Conservation (phyloP, 2,888 invertebrate species). For the Periphyllus acericola region DNA sequence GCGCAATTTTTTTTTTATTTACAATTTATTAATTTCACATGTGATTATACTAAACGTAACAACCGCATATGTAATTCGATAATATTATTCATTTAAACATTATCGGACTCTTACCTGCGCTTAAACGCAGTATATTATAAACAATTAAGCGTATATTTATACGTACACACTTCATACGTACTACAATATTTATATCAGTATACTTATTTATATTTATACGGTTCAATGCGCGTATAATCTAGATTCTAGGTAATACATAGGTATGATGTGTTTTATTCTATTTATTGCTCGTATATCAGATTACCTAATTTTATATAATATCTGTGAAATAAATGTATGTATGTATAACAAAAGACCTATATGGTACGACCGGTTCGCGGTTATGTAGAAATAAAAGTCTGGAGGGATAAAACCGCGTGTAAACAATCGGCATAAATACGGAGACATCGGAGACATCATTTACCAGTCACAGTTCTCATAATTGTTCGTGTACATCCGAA, state of each 20-base stretch:
- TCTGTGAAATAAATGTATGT: slow-evolving; percentile 11
- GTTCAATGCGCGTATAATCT: neutral
- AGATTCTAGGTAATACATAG: no score
- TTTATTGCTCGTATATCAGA: slow-evolving; percentile 13
- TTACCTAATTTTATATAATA: slow-evolving; percentile 32
- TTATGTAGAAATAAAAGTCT: slow-evolving; percentile 28
- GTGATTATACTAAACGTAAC: no score
- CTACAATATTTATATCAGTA: no score
- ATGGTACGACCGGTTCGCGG: slow-evolving; percentile 31
- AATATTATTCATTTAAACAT: no score
- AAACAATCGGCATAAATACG: slow-evolving; percentile 35
- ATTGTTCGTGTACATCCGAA: neutral
- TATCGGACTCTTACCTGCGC: no score
- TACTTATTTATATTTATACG: neutral
- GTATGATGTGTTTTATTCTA: neutral
- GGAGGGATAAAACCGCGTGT: slow-evolving; percentile 2
- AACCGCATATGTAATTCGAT: no score
- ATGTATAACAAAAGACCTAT: slow-evolving; percentile 21
- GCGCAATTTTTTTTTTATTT: no score
- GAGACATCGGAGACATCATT: slow-evolving; percentile 2
- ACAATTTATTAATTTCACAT: no score
- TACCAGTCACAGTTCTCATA: slow-evolving; percentile 27
- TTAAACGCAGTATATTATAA: neutral
- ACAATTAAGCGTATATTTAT: neutral
- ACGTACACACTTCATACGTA: no score